These are phyloP conservation scores for Zaprionus lineosus DNA, from an alignment of 2,888 invertebrate species.

Conservation along the genomic window DNA sequence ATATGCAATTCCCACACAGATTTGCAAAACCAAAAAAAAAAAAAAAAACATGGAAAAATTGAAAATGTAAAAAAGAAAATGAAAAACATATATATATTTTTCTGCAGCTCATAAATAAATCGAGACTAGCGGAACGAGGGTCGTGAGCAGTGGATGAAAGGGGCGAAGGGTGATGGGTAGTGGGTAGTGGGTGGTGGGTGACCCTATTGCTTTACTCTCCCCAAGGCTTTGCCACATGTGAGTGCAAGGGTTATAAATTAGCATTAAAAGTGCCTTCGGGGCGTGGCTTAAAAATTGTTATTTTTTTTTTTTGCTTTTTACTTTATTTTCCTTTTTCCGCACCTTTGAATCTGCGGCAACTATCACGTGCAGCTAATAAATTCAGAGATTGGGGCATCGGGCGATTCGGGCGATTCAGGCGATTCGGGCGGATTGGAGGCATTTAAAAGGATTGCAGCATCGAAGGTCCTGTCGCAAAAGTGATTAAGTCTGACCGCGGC, in stretches of 20 bases:
- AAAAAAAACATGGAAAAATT: neutral
- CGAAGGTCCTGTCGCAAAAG: conserved; percentile 71
- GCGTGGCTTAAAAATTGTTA: conserved; percentile 41
- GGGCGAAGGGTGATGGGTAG: too few species aligned
- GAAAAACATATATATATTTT: conserved; percentile 34
- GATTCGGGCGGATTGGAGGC: conserved; percentile 46
- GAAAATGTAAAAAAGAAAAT: conserved; percentile 11
- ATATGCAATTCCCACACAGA: conserved; percentile 56
- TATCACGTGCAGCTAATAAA: conserved; percentile 80
- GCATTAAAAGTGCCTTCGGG: conserved; percentile 71
- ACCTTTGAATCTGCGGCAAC: conserved; percentile 54
- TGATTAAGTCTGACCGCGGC: conserved; percentile 77
- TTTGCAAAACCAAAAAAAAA: conserved; percentile 54
- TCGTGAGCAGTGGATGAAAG: too few species aligned
- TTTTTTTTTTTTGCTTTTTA: conserved; percentile 10
- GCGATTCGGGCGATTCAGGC: too few species aligned
- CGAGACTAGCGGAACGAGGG: too few species aligned
- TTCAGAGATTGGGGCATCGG: conserved; percentile 77
- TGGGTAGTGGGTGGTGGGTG: too few species aligned
- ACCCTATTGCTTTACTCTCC: too few species aligned
- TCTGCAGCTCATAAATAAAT: conserved; percentile 70
- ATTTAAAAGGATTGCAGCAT: conserved; percentile 58
- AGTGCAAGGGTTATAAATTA: conserved; percentile 64
- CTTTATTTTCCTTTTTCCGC: conserved; percentile 18
- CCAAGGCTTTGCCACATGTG: conserved; percentile 39